These are phyloP conservation scores for Piliocolobus tephrosceles DNA, from an alignment of 2,113 vertebrate species.

Conservation along the genomic window DNA sequence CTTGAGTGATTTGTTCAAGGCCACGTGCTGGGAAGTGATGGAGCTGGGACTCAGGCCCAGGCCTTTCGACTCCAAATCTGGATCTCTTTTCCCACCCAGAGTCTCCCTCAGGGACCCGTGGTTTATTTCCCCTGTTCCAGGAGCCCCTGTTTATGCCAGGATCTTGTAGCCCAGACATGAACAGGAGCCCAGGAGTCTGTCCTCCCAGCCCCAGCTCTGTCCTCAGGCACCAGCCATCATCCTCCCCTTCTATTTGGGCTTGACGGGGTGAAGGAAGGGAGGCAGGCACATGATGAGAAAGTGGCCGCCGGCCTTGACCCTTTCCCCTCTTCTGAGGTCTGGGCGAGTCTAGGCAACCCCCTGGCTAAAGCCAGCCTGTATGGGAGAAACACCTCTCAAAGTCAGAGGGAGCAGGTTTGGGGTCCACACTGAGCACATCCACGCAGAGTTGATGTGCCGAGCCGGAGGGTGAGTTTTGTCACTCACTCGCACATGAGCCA, in stretches of 20 bases:
- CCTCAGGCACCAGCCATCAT: rapidly evolving
- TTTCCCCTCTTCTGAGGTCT: background rate
- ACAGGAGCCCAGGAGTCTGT: background rate
- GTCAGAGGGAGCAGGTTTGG: background rate
- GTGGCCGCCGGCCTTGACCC: background rate
- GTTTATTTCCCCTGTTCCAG: background rate
- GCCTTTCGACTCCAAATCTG: background rate
- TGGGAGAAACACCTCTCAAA: background rate
- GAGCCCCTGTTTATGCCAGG: background rate
- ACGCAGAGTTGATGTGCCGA: background rate
- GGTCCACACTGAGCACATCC: background rate
- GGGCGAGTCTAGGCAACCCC: background rate
- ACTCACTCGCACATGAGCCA: slow-evolving; percentile 46
- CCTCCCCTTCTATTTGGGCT: background rate
- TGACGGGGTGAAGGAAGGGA: background rate
- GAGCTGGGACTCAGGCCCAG: background rate
- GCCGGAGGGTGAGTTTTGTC: slow-evolving; percentile 74
- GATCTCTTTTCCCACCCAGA: background rate
- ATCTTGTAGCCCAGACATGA: background rate
- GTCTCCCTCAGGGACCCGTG: background rate
- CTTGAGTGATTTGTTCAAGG: background rate
- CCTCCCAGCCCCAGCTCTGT: background rate
- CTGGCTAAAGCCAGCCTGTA: background rate
- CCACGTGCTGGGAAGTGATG: background rate
- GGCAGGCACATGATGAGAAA: background rate